Evolutionary conservation across 2,888 invertebrate genomes (phyloP).

Genomic region (Parnassius glacialis): DNA sequence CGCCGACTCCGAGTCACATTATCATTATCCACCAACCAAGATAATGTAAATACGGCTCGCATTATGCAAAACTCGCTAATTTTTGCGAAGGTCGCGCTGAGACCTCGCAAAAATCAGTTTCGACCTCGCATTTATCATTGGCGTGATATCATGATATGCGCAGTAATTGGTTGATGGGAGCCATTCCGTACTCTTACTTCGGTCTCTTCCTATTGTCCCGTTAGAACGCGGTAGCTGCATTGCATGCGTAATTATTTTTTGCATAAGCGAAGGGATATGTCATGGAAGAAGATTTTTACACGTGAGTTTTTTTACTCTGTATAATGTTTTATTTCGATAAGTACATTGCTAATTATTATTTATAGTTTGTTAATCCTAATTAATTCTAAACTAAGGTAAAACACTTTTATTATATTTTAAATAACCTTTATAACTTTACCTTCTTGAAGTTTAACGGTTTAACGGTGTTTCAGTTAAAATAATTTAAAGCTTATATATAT

Average conservation of each 20-base stretch:
- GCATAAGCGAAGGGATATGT: slow-evolving; percentile 31
- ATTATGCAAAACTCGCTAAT: slow-evolving; percentile 74
- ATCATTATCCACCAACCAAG: slow-evolving; percentile 51
- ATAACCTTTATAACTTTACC: no score
- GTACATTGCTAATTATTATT: no score
- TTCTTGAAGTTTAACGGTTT: no score
- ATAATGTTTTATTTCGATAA: neutral
- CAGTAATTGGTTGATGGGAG: slow-evolving; percentile 58
- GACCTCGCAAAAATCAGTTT: slow-evolving; percentile 70
- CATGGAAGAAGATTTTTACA: slow-evolving; percentile 50
- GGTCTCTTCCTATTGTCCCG: slow-evolving; percentile 42
- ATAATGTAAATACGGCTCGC: slow-evolving; percentile 54
- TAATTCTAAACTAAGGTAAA: no score
- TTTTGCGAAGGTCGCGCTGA: slow-evolving; percentile 63
- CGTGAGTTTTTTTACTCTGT: slow-evolving; percentile 44
- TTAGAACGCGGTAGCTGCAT: neutral
- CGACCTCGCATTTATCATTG: slow-evolving; percentile 73
- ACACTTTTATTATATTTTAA: no score
- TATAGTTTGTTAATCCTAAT: no score
- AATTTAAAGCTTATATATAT: no score
- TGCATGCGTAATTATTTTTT: slow-evolving; percentile 23
- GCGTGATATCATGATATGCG: slow-evolving; percentile 69
- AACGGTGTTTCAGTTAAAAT: no score
- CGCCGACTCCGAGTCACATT: slow-evolving; percentile 40
- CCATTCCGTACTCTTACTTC: slow-evolving; percentile 49